These are phyloP conservation scores for Porites evermanni DNA, from an alignment of 92 coral and sea anemone genomes.

Conservation along the genomic window DNA sequence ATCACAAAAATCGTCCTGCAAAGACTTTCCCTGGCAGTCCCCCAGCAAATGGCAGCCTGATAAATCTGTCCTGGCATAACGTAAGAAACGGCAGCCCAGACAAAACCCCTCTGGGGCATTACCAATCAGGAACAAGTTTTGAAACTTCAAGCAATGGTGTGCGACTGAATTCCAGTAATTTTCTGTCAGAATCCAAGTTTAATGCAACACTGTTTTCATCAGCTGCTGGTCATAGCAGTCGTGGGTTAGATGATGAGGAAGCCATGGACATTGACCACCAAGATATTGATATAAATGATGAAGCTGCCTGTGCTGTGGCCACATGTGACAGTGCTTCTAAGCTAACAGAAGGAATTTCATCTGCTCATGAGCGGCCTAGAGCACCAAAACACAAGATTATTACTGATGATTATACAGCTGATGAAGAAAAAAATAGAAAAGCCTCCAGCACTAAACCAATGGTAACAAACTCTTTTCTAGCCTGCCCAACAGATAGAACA, in stretches of 20 bases:
- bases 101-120: constrained; percentile 38
- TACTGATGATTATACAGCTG: background rate
- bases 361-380: background rate
- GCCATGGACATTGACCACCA: constrained; percentile 77
- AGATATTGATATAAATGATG: constrained; percentile 43
- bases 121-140: constrained; percentile 2
- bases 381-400: background rate
- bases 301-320: constrained; percentile 3
- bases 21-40: background rate
- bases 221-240: background rate
- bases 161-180: constrained; percentile 5
- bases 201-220: constrained; percentile 46
- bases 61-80: constrained; percentile 42
- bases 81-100: constrained; percentile 47
- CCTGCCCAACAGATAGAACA: too few species aligned
- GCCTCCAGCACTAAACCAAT: constrained; percentile 9
- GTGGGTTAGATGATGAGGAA: constrained; percentile 52
- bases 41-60: constrained; percentile 29
- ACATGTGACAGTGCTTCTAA: background rate
- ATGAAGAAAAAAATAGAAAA: background rate
- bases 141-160: background rate
- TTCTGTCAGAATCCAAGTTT: constrained; percentile 12
- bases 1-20: background rate
- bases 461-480: background rate
- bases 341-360: constrained; percentile 2